phyloP scores from a whole-genome alignment of 2,797 vertebrate species.

The Mallotus villosus region DNA sequence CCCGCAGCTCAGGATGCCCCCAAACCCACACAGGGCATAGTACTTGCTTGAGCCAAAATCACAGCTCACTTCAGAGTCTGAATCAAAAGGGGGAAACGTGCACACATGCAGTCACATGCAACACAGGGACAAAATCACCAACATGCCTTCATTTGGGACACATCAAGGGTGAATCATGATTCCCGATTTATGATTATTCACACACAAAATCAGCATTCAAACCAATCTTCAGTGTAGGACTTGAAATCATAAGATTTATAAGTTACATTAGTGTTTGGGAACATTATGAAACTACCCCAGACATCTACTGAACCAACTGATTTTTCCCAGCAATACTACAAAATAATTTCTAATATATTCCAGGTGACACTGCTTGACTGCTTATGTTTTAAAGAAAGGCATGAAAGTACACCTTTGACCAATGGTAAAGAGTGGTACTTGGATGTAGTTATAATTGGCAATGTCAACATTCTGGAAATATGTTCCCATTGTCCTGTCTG shows the following conservation, averaged over 20 bases:
- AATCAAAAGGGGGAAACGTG: conserved; percentile 59
- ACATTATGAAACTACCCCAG: background rate
- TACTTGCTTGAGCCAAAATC: conserved; percentile 79
- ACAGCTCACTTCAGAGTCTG: conserved; percentile 74
- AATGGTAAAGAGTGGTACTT: background rate
- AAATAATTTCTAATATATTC: background rate
- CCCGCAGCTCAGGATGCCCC: conserved; percentile 82
- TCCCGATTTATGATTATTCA: background rate
- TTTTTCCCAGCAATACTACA: too few relatives aligned
- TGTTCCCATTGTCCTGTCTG: conserved; percentile 10
- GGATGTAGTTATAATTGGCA: conserved; percentile 16
- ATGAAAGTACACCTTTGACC: background rate
- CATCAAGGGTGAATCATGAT: conserved; percentile 42
- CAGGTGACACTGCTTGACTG: background rate
- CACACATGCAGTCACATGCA: conserved; percentile 71
- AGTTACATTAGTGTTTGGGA: background rate
- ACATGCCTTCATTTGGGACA: conserved; percentile 52
- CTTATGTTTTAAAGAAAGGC: background rate
- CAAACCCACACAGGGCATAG: conserved; percentile 82
- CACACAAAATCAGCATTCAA: background rate
- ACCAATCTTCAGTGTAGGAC: background rate
- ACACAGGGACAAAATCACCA: conserved; percentile 53
- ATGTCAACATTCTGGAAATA: conserved; percentile 5
- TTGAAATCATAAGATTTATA: background rate
- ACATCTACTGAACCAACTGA: background rate